These are phyloP conservation scores for Vanacampus margaritifer DNA, from an alignment of 2,113 vertebrate species.

Conservation along the genomic window DNA sequence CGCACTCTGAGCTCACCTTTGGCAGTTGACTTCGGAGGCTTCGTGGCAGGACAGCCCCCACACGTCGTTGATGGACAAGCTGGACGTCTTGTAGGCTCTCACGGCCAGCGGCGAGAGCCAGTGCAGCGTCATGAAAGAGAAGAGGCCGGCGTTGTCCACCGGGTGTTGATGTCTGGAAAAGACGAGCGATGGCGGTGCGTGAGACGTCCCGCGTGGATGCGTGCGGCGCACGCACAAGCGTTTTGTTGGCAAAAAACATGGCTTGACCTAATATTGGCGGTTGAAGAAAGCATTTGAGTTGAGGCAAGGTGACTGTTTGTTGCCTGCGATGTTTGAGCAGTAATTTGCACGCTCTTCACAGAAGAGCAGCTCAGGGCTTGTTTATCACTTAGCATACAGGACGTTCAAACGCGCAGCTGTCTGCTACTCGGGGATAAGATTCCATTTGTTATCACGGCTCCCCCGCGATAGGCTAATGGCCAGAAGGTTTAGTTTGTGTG, in stretches of 20 bases:
- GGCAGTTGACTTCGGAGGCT: constrained; percentile 72
- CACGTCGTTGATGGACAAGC: constrained; percentile 69
- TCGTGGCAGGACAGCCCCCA: constrained; percentile 79
- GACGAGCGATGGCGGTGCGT: constrained; percentile 29
- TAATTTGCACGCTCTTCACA: constrained; percentile 64
- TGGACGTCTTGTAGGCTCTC: constrained; percentile 68
- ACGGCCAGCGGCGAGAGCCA: constrained; percentile 78
- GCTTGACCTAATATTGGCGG: constrained; percentile 15
- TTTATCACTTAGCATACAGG: constrained; percentile 53
- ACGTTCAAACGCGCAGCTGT: constrained; percentile 43
- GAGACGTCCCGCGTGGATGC: constrained; percentile 37
- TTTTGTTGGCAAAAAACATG: constrained; percentile 16
- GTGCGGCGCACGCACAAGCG: constrained; percentile 32
- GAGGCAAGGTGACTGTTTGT: constrained; percentile 52
- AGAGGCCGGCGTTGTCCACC: constrained; percentile 80
- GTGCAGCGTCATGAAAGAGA: constrained; percentile 81
- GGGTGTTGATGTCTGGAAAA: constrained; percentile 78
- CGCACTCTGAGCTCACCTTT: constrained; percentile 67
- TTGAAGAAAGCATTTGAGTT: constrained; percentile 40
- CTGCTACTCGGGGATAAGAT: constrained; percentile 53
- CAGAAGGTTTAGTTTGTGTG: constrained; percentile 4
- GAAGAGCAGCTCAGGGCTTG: constrained; percentile 42
- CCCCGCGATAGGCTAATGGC: constrained; percentile 20
- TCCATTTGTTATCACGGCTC: constrained; percentile 54
- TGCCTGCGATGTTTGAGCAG: constrained; percentile 65